Conservation (phyloP, 2,888 invertebrate genomes). For the Vesta saturnalis region DNA sequence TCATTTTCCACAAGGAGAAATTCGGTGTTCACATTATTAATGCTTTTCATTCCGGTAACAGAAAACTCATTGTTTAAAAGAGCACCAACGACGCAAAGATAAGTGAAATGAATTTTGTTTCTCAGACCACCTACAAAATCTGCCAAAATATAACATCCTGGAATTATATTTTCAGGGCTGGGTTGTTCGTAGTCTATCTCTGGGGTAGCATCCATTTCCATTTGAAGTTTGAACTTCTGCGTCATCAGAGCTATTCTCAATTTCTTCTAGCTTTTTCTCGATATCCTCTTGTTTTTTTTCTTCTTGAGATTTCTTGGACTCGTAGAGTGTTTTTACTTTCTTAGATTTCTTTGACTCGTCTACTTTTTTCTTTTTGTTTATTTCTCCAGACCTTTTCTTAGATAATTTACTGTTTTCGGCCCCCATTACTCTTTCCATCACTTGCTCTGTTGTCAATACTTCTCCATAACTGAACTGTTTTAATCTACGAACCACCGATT, state of each 20-base stretch:
- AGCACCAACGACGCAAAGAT: background rate
- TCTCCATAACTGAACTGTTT: background rate
- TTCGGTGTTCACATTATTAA: constrained; percentile 5
- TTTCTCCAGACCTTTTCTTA: too few relatives aligned
- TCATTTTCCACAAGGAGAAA: constrained; percentile 7
- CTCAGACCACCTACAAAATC: constrained; percentile 4
- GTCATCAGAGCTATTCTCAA: background rate
- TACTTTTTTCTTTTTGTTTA: too few relatives aligned
- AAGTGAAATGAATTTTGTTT: constrained; percentile 11
- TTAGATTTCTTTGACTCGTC: too few relatives aligned
- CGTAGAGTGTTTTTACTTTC: background rate
- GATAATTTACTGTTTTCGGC: too few relatives aligned
- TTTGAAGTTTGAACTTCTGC: background rate
- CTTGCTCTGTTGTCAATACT: background rate
- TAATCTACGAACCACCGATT: background rate
- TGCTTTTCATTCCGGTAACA: constrained; percentile 7
- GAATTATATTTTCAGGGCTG: background rate
- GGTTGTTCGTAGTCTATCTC: background rate
- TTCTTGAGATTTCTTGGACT: background rate
- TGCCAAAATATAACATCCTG: background rate
- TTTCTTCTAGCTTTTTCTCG: background rate
- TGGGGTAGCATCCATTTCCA: background rate
- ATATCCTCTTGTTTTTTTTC: background rate
- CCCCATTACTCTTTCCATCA: background rate
- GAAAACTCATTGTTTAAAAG: background rate